Evolutionary conservation across 2,797 vertebrate genomes (phyloP).

Genomic region (Poeciliopsis turneri): DNA sequence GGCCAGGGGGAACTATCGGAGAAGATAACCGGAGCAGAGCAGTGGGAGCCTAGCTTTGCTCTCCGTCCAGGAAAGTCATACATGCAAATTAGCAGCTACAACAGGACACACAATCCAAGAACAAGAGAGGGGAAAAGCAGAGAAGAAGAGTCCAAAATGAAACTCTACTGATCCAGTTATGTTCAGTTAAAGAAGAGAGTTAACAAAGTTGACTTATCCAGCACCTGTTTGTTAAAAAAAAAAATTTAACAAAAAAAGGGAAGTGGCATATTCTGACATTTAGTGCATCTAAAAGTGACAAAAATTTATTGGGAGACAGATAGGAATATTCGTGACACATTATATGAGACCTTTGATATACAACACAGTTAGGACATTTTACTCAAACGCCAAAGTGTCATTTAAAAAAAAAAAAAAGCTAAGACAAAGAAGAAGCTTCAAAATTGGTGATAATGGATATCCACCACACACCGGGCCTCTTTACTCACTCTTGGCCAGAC

Average conservation of each 20-base stretch:
- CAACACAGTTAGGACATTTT: neutral
- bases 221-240: too few relatives aligned
- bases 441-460: neutral
- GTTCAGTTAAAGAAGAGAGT: constrained; percentile 14
- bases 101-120: constrained; percentile 26
- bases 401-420: neutral
- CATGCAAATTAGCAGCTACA: constrained; percentile 50
- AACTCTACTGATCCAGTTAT: neutral
- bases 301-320: neutral
- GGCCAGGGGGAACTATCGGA: constrained; percentile 25
- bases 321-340: neutral
- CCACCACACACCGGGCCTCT: neutral
- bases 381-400: neutral
- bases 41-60: constrained; percentile 25
- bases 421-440: neutral
- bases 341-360: neutral
- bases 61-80: constrained; percentile 31
- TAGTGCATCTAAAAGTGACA: neutral
- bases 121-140: constrained; percentile 28
- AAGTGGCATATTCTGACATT: neutral
- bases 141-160: constrained; percentile 8
- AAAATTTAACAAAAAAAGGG: neutral
- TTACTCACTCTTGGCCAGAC: neutral
- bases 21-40: constrained; percentile 29
- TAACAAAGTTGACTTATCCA: constrained; percentile 22